Base-by-base conservation (phyloP, 2,113 vertebrate genomes). In the Seriola rivoliana region DNA sequence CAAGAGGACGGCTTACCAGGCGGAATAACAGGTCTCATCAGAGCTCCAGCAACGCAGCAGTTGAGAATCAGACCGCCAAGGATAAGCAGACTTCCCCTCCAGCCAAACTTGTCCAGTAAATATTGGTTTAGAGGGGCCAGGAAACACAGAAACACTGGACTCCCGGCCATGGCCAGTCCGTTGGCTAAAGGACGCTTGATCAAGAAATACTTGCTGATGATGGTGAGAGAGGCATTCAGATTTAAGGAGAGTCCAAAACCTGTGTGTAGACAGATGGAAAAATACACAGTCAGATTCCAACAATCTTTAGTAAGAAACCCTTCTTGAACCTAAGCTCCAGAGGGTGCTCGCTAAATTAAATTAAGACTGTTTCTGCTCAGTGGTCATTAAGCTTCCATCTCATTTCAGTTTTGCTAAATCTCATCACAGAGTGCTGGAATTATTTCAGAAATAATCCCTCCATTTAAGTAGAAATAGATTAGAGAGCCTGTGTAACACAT, bases 221-320 rank as follows among this genome's bases (percentile, higher is more conserved):
- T 96, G 84, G 95, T 97, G 88, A 97, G 94, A 7, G 96, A 97
- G 1, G 96, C 94, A 32, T 97, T 96, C 48, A 97, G 96, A 91
- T 97, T 97, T 82, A 97, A 94, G 85, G 95, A 93, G 65, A 97
- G 95, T 72, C 96, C 96, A 1, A 93, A 93, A 65, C 96, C 96
- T 97, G 89, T 13, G 84, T 81, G 14, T 16, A 72, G 69, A 90
- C 25, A 87, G 60, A 34, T 72, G 1, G 32, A 55, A 59, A 69
- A 74, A 79, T 55, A 86, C 23, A 78, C 16, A 82, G 73, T 87
- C 57, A 90, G 36, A 42, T 64, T 78, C 40, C 12, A 81, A 50
- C 72, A 81, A 54, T 50, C 79, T 74, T 52, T 65, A 75, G 48
- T 6, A 65, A 67, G 71, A 79, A 78, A 73, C 65, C 70, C 19